phyloP scores from a whole-genome alignment of 2,888 invertebrate genomes.

The Erebia aethiops region DNA sequence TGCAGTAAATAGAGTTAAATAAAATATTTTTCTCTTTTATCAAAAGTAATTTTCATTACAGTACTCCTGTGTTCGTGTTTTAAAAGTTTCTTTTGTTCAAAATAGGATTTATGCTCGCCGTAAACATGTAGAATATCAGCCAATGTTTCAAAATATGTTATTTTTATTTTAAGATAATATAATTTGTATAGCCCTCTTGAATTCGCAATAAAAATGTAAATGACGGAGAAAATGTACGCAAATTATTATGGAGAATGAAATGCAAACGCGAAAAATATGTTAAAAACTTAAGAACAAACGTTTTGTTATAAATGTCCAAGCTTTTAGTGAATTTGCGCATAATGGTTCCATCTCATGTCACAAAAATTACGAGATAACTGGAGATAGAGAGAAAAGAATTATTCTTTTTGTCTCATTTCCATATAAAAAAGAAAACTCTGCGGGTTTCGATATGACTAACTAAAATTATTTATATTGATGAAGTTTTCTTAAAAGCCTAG shows the following conservation, averaged over 20 bases:
- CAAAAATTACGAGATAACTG: too few relatives aligned
- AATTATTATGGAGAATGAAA: conserved; percentile 5
- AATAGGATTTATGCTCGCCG: conserved; percentile 7
- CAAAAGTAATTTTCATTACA: neutral
- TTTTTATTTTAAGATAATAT: conserved; percentile 3
- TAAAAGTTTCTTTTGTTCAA: neutral
- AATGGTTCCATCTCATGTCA: neutral
- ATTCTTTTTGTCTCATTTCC: too few relatives aligned
- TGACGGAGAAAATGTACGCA: conserved; percentile 8
- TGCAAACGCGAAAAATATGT: conserved; percentile 18
- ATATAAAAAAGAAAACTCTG: too few relatives aligned
- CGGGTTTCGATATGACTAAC: too few relatives aligned
- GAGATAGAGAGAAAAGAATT: too few relatives aligned
- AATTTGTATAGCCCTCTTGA: conserved; percentile 10
- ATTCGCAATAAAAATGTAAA: conserved; percentile 22
- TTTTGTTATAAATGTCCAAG: neutral
- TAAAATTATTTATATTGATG: too few relatives aligned
- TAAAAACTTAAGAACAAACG: neutral
- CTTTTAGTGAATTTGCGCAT: neutral
- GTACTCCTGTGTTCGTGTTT: neutral
- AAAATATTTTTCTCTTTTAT: neutral
- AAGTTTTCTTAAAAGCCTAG: too few relatives aligned
- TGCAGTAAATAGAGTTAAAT: too few relatives aligned
- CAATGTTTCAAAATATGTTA: conserved; percentile 8
- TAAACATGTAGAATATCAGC: neutral